Evolutionary conservation across 1,140 invertebrate genomes (phyloP).

Genomic region (Drosophila hydei): DNA sequence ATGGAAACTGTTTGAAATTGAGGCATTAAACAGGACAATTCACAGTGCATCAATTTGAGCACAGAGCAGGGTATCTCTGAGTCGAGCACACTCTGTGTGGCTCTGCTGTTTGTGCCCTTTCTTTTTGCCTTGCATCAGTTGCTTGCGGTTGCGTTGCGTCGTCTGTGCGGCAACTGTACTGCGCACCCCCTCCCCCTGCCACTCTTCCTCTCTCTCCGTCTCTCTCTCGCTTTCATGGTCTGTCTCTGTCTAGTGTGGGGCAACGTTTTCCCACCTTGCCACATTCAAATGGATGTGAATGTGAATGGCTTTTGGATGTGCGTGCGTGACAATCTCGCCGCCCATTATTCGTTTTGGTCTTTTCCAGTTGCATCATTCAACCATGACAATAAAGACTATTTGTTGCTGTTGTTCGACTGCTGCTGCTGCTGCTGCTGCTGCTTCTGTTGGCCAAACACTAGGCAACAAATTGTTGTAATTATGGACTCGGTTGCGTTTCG

Average conservation of each 20-base stretch:
- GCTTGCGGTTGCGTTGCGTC: not conserved
- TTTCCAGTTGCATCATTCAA: constrained; percentile 79
- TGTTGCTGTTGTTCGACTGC: constrained; percentile 35
- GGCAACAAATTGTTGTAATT: constrained; percentile 81
- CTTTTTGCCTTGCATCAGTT: constrained; percentile 16
- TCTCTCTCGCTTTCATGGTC: not conserved
- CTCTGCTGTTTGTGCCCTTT: not conserved
- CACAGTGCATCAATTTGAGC: not conserved
- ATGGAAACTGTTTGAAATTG: not conserved
- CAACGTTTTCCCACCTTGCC: constrained; percentile 64
- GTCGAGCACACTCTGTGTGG: not conserved
- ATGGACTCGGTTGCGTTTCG: constrained; percentile 75
- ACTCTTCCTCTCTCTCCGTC: not conserved
- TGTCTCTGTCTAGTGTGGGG: constrained; percentile 4
- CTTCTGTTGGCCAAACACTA: constrained; percentile 76
- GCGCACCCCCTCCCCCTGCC: not conserved
- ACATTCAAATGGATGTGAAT: constrained; percentile 47
- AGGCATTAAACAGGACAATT: no score
- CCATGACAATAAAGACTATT: constrained; percentile 75
- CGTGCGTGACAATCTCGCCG: constrained; percentile 54
- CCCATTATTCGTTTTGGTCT: constrained; percentile 30
- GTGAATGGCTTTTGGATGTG: constrained; percentile 62
- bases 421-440: constrained; percentile 37
- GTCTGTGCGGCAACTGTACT: constrained; percentile 29
- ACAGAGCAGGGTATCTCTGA: not conserved